phyloP scores from a whole-genome alignment of 2,888 invertebrate genomes.

The Syrphus vitripennis region DNA sequence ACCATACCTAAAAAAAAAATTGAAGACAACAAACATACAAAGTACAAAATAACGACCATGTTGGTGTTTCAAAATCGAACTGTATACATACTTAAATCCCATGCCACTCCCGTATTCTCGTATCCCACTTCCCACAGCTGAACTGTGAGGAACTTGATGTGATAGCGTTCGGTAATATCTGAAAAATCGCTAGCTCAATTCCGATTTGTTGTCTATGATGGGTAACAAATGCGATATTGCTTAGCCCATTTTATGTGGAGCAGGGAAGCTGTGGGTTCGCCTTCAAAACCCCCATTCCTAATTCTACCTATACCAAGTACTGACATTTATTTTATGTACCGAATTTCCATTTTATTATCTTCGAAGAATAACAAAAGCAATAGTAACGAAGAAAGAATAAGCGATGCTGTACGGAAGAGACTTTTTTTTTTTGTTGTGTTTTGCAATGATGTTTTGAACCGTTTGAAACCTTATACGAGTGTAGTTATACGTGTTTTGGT shows the following conservation, averaged over 20 bases:
- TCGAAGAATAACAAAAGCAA: conserved; percentile 62
- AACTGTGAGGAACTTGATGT: conserved; percentile 36
- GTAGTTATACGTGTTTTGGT: conserved; percentile 63
- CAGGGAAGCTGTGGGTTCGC: background rate
- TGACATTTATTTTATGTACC: conserved; percentile 66
- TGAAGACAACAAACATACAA: conserved; percentile 63
- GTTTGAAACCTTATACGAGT: conserved; percentile 60
- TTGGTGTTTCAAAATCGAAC: conserved; percentile 61
- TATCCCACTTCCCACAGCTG: background rate
- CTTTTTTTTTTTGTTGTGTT: conserved; percentile 36
- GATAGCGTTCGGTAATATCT: conserved; percentile 54
- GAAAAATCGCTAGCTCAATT: conserved; percentile 68
- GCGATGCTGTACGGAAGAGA: conserved; percentile 22
- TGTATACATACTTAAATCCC: conserved; percentile 3
- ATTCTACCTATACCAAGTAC: background rate
- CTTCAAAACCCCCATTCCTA: background rate
- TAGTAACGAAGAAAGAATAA: conserved; percentile 39
- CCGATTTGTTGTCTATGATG: conserved; percentile 63
- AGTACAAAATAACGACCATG: conserved; percentile 69
- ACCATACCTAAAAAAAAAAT: conserved; percentile 8
- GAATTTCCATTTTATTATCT: conserved; percentile 71
- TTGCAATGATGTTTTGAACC: conserved; percentile 60
- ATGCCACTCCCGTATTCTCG: background rate
- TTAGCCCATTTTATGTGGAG: conserved; percentile 15
- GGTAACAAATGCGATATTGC: conserved; percentile 66